phyloP scores from a whole-genome alignment of 2,797 vertebrate species.

The Hipposideros larvatus region DNA sequence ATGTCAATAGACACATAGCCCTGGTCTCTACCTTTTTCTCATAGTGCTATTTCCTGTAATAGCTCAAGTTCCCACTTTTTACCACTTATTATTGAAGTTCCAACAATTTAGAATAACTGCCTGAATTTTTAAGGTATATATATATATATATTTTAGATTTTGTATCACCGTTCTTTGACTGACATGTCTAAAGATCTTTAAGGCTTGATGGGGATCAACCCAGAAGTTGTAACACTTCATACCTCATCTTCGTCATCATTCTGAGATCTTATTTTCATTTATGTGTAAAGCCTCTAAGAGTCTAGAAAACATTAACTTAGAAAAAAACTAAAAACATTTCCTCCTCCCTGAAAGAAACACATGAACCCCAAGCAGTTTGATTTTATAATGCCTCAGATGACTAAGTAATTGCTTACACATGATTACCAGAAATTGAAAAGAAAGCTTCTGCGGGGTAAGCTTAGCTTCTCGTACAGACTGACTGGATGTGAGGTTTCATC shows the following conservation, averaged over 20 bases:
- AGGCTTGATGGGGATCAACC: not conserved
- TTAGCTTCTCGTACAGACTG: not conserved
- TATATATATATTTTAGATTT: conserved; percentile 10
- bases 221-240: not conserved
- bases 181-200: not conserved
- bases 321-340: conserved; percentile 53
- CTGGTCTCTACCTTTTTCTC: not conserved
- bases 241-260: not conserved
- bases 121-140: not conserved
- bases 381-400: conserved; percentile 35
- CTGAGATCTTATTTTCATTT: conserved; percentile 44
- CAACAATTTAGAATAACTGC: conserved; percentile 28
- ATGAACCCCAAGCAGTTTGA: not conserved
- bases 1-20: not conserved
- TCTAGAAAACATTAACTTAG: conserved; percentile 2
- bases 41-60: not conserved
- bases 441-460: not conserved
- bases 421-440: conserved; percentile 41
- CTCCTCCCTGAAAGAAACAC: not conserved
- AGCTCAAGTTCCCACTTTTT: not conserved
- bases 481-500: conserved; percentile 51
- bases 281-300: not conserved
- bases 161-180: not conserved
- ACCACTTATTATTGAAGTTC: not conserved
- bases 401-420: conserved; percentile 40